A percentile compares a stretch with the other conserved stretches of the same genome.
These are phyloP conservation scores for Pollenia griseotomentosa DNA, from an alignment of 2,888 invertebrate species.

Conservation along the genomic window DNA sequence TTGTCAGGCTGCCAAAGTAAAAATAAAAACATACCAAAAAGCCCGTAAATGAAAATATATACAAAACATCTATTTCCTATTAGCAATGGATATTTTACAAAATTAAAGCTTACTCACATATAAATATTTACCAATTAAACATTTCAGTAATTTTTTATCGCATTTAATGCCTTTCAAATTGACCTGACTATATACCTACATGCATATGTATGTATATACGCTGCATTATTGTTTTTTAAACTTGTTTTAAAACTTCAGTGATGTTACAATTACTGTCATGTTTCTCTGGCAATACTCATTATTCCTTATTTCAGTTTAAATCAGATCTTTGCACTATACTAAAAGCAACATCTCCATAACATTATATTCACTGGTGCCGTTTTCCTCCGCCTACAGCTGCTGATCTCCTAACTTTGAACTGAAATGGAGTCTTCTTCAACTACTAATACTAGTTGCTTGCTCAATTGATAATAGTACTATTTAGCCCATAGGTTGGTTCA, in stretches of 20 bases:
- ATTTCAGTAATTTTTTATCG: slow-evolving; percentile 46
- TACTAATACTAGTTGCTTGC: not conserved
- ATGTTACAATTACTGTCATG: slow-evolving; percentile 78
- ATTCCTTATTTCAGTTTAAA: slow-evolving; percentile 82
- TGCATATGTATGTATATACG: not conserved
- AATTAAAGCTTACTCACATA: slow-evolving; percentile 38
- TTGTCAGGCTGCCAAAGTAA: slow-evolving; percentile 30
- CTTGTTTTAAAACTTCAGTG: slow-evolving; percentile 46
- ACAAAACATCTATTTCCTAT: not conserved
- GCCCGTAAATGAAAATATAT: not conserved
- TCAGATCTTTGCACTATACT: slow-evolving; percentile 78
- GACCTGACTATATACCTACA: not conserved
- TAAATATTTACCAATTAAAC: slow-evolving; percentile 25
- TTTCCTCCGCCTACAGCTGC: slow-evolving; percentile 56
- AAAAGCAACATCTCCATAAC: slow-evolving; percentile 49
- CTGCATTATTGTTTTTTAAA: slow-evolving; percentile 19
- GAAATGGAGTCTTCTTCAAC: not conserved
- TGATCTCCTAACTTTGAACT: slow-evolving; percentile 40
- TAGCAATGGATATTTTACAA: slow-evolving; percentile 13
- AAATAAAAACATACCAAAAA: slow-evolving; percentile 5
- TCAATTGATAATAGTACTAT: not conserved
- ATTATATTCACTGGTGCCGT: not conserved
- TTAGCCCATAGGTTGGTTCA: not conserved
- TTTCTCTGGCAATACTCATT: slow-evolving; percentile 79
- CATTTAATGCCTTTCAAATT: slow-evolving; percentile 9